Evolutionary conservation across 2,888 invertebrate genomes (phyloP), one percentile per base, ranked within the genome.

Genomic region (Clusia tigrina): DNA sequence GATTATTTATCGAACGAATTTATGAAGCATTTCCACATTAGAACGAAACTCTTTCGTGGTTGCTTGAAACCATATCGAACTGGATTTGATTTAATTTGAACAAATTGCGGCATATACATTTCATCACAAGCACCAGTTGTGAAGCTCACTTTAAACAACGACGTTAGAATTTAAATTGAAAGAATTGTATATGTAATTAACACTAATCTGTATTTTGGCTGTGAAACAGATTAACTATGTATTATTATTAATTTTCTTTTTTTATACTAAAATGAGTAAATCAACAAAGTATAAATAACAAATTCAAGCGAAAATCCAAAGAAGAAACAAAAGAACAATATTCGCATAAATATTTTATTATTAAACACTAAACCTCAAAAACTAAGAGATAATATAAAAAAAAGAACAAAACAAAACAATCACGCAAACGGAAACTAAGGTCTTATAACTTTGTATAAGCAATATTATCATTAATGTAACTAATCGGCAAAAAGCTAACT

Each of bases 161-260:
- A 12, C 12, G 15, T n/a, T 12, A 5, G 12, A 38, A 25, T 15
- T 23, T 18, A 15, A 26, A 25, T 55, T 20, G 38, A 2, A 25
- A 58, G 67, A 68, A 67, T 42, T 63, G 64, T 9, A 60, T 66
- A 55, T 61, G 68, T 67, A 63, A 58, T 67, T 54, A 61, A 69
- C n/a, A n/a, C 69, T 71, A 80, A 82, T 81, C 81, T 82, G 82
- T 83, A 74, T 81, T 81, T 81, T 83, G 81, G 81, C 81, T 81
- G 81, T 81, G 81, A 81, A 81, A 80, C 83, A 81, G 81, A 83
- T 78, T n/a, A n/a, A n/a, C n/a, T n/a, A n/a, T n/a, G n/a, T n/a
- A n/a, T n/a, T n/a, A n/a, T n/a, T 42, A 42, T 42, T 42, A 42
- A n/a, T 42, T 52, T 22, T 12, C 5, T 23, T 52, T 52, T 52